phyloP scores from a whole-genome alignment of 2,113 vertebrate species.

The Xyliphius kryptos region DNA sequence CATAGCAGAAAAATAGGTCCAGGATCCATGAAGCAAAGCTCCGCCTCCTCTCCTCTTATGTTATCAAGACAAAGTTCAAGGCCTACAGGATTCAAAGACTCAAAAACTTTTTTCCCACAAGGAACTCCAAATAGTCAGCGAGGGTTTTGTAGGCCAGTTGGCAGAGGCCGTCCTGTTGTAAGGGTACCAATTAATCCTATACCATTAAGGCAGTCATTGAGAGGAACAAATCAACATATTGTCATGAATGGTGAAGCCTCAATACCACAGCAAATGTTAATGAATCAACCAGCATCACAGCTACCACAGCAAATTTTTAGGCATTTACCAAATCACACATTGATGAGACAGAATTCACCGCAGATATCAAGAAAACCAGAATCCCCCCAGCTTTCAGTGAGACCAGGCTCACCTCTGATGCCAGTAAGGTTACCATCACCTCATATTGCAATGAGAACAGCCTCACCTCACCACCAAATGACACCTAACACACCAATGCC shows the following conservation, averaged over 20 bases:
- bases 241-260: slow-evolving; percentile 33
- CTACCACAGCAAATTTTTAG: slow-evolving; percentile 58
- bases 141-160: slow-evolving; percentile 63
- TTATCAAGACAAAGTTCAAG: slow-evolving; percentile 49
- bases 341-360: slow-evolving; percentile 28
- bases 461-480: slow-evolving; percentile 37
- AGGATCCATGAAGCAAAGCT: slow-evolving; percentile 25
- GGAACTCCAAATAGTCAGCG: slow-evolving; percentile 48
- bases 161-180: slow-evolving; percentile 66
- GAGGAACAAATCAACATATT: slow-evolving; percentile 38
- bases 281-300: slow-evolving; percentile 54
- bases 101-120: slow-evolving; percentile 45
- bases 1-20: slow-evolving; percentile 48
- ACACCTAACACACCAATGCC: slow-evolving; percentile 46
- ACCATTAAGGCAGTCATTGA: slow-evolving; percentile 59
- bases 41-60: slow-evolving; percentile 42
- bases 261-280: slow-evolving; percentile 51
- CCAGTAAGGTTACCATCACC: slow-evolving; percentile 37
- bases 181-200: slow-evolving; percentile 61
- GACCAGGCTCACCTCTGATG: slow-evolving; percentile 32
- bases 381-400: slow-evolving; percentile 29
- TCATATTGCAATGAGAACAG: slow-evolving; percentile 32
- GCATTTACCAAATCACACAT: slow-evolving; percentile 51
- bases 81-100: slow-evolving; percentile 49
- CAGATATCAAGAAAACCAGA: slow-evolving; percentile 26